Base-by-base conservation (phyloP, 1,140 invertebrate genomes). In the Berghia stephanieae region DNA sequence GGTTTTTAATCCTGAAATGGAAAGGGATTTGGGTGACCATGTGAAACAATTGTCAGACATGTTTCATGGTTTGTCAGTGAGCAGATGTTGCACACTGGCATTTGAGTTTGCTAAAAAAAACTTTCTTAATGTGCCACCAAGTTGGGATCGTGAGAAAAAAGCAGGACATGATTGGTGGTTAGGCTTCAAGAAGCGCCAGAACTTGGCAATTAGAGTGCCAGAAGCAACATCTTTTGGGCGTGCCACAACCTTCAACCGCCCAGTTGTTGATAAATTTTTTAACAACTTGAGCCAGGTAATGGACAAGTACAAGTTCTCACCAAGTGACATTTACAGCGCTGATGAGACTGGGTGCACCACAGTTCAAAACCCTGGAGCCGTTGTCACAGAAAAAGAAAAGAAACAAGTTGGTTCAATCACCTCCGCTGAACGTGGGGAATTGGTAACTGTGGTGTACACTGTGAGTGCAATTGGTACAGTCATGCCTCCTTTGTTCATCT, bases 181-280 rank as follows among this genome's bases (percentile, higher is more conserved):
- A 52, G 98, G 95, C 86, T 98, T 95, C 97, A 91, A 86, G 98
- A 84, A 84, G 78, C 6, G 21, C 76, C 46, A n/a, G n/a, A n/a
- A n/a, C n/a, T n/a, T n/a, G n/a, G n/a, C n/a, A n/a, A n/a, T n/a
- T n/a, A n/a, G n/a, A n/a, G n/a, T n/a, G n/a, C n/a, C n/a, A 16
- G 79, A 76, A 60, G 49, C 67, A 6, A 73, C 78, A 73, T 79
- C 78, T 24, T 73, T 81, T 72, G 75, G 36, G 34, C 24, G 70
- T 38, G 75, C 78, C 10, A 44, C 40, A 60, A 76, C 70, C 10
- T 80, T 78, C 42, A 78, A 78, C 52, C 2, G 44, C 6, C 57
- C 36, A 40, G 63, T 71, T 34, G 75, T 74, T 40, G 40, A 75
- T 57, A 36, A 70, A 44, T 79, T 80, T 52, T 80, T 36, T 78